These are phyloP conservation scores for Platyura marginata DNA, from an alignment of 1,140 invertebrate species.

Conservation along the genomic window DNA sequence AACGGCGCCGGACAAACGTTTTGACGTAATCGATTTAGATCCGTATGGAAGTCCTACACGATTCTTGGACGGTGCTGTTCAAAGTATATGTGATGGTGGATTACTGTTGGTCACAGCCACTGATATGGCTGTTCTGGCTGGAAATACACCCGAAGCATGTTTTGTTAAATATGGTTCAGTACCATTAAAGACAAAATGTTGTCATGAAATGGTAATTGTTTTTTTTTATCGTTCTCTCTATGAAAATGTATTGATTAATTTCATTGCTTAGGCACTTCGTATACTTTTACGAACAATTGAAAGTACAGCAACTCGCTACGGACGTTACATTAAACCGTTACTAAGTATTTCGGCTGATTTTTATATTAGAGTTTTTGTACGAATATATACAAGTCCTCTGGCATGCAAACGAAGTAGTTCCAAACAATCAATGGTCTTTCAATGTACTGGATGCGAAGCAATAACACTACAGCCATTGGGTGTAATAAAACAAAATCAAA, in stretches of 20 bases:
- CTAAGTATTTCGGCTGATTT: conserved; percentile 91
- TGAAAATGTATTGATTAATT: too few relatives aligned
- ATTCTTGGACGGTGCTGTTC: conserved; percentile 86
- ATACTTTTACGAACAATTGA: conserved; percentile 86
- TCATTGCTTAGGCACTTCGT: conserved; percentile 60
- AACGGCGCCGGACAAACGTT: conserved; percentile 40
- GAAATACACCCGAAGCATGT: conserved; percentile 84
- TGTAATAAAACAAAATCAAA: conserved; percentile 33
- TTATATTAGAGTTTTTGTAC: conserved; percentile 90
- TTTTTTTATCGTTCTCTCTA: too few relatives aligned
- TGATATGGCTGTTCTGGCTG: conserved; percentile 93
- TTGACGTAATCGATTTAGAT: conserved; percentile 88
- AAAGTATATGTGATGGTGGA: conserved; percentile 57
- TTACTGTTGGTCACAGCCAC: conserved; percentile 91
- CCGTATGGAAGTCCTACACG: conserved; percentile 90
- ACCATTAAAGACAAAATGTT: conserved; percentile 68
- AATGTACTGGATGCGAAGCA: conserved; percentile 75
- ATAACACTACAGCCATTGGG: conserved; percentile 60
- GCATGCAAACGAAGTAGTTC: conserved; percentile 70
- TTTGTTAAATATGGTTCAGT: conserved; percentile 87
- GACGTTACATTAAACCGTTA: conserved; percentile 80
- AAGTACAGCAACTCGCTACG: conserved; percentile 78
- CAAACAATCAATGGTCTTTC: conserved; percentile 71
- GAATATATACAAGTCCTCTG: conserved; percentile 54
- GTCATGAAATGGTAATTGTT: conserved; percentile 87